A percentile compares a stretch with the other conserved stretches of the same genome.
Conservation (phyloP, 2,113 vertebrate genomes). For the Vireo altiloquus region DNA sequence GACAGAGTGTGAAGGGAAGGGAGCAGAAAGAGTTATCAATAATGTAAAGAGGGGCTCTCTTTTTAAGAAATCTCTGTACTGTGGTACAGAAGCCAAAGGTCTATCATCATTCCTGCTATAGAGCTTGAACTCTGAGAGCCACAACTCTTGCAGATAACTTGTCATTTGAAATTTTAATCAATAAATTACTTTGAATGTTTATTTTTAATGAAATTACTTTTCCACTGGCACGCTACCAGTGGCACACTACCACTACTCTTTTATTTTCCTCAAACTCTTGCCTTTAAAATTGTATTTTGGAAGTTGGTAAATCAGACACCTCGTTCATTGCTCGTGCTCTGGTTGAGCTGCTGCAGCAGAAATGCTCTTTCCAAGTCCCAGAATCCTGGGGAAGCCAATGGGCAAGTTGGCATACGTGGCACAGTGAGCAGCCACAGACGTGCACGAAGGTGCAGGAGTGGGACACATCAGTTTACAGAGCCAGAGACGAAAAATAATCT, state of each 20-base stretch:
- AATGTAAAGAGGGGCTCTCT: background rate
- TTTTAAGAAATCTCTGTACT: background rate
- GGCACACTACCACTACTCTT: background rate
- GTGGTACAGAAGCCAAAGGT: background rate
- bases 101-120: background rate
- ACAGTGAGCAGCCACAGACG: background rate
- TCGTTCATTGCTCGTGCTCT: background rate
- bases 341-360: background rate
- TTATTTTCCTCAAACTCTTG: background rate
- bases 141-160: background rate
- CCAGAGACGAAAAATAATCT: background rate
- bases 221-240: background rate
- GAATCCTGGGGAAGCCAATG: background rate
- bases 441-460: background rate
- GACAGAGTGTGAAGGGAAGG: background rate
- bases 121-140: background rate
- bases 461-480: no score
- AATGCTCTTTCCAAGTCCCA: background rate
- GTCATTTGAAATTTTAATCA: background rate
- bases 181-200: background rate
- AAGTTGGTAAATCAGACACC: background rate
- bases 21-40: background rate
- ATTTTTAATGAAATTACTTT: background rate
- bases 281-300: background rate
- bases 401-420: accelerated